Base-by-base conservation (phyloP, 2,113 vertebrate genomes). In the Psettodes erumei region DNA sequence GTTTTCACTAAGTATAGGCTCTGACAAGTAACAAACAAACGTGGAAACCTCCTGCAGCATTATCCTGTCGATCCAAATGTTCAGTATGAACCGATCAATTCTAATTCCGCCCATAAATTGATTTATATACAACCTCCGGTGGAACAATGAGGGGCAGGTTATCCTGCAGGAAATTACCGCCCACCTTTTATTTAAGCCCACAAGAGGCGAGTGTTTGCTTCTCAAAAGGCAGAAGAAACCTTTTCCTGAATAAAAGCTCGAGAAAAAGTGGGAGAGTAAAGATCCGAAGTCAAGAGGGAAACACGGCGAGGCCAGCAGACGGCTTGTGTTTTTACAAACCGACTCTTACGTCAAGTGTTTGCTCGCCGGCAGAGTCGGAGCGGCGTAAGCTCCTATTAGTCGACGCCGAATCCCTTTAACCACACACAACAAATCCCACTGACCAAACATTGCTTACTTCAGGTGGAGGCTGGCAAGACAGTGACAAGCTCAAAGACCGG, bases 361-460 rank as follows among this genome's bases (percentile, higher is more conserved):
- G 75, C 63, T 86, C 25, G 23, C n/a, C 5, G 30, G 51, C 43
- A 77, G 71, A 77, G 65, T 77, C 66, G 56, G 56, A 86, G 64
- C 28, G 69, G 75, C 56, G 23, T 55, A 47, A 80, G 77, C 81
- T 71, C 45, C 75, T 15, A 54, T 75, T 51, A 74, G 55, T 48
- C 63, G 63, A 81, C 19, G 69, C 30, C 13, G 54, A 71, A 71
- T 71, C 82, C 67, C 21, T 54, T 45, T n/a, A 81, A 48, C 54
- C 71, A 82, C 62, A 63, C 66, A 27, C 60, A 60, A 50, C 64
- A 69, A 64, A 90, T 89, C 88, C 85, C 85, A 79, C 73, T 83
- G 88, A 91, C 86, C 90, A 91, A 87, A 89, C 89, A 90, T 86
- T 40, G 65, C 61, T 67, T 48, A 69, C 65, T 72, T 43, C 61